Base-by-base conservation (phyloP, 2,797 vertebrate genomes). In the Microcaecilia unicolor region DNA sequence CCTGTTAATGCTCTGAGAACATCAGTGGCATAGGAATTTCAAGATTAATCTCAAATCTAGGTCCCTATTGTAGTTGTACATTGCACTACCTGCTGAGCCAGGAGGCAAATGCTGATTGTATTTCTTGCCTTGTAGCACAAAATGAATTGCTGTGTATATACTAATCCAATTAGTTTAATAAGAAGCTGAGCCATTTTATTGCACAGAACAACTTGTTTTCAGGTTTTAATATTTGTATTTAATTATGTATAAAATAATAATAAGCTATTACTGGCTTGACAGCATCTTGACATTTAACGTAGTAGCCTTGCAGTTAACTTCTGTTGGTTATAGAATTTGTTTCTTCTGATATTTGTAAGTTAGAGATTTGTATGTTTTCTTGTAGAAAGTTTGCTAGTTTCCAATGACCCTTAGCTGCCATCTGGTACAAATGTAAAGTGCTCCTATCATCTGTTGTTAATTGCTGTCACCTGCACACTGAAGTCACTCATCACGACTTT, bases 391-490 rank as follows among this genome's bases (percentile, higher is more conserved):
- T 54, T 67, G 52, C 55, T 67, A 28, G 60, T 52, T 76, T 51
- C 51, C 70, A 57, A 39, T 84, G 87, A 85, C 84, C 86, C 87
- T 82, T 72, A 72, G 68, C 81, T 61, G 48, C 89, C 90, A 87
- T 91, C 87, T 92, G 90, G 81, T 83, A 72, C 76, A 66, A 61
- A 75, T 69, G 78, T 80, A 57, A 66, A 85, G 81, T 72, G 68
- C 77, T 76, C 74, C 84, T 85, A 84, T 90, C 88, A 85, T 88
- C 85, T 88, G 85, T 83, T 83, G 69, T 77, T 90, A 84, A 91
- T 88, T 86, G 89, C 81, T 88, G 86, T 90, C 90, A 93, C 89
- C 89, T 92, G 90, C 84, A 76, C 63, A 38, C 63, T 60, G 72
- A 78, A 63, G 67, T 37, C 55, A 59, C 64, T 62, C 50, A 62